phyloP scores from a whole-genome alignment of 2,888 invertebrate species.

The Dendrolimus houi region DNA sequence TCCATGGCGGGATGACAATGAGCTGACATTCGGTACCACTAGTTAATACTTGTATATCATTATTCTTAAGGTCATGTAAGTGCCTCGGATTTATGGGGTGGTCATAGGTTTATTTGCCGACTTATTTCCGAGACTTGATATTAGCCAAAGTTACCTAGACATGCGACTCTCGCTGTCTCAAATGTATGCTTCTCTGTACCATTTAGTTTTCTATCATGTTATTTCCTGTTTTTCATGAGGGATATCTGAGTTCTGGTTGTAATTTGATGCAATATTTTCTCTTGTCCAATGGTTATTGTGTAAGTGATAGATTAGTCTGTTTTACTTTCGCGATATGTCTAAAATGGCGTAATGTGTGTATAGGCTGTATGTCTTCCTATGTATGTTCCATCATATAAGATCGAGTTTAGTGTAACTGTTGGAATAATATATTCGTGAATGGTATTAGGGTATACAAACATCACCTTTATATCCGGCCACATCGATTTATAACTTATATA shows the following conservation, averaged over 20 bases:
- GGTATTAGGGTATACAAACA: constrained; percentile 50
- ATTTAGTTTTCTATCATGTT: neutral
- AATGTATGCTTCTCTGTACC: neutral
- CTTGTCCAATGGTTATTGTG: constrained; percentile 7
- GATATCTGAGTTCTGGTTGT: neutral
- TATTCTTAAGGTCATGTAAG: constrained; percentile 72
- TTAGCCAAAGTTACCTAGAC: neutral
- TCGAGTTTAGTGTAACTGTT: constrained; percentile 43
- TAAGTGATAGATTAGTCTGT: constrained; percentile 21
- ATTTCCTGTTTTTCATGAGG: neutral
- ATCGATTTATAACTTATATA: constrained; percentile 47
- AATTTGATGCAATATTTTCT: constrained; percentile 12
- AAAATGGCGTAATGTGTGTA: constrained; percentile 41
- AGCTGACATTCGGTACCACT: constrained; percentile 65
- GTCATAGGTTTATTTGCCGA: constrained; percentile 49
- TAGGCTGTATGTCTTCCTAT: constrained; percentile 71
- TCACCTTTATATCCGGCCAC: constrained; percentile 61
- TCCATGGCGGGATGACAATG: constrained; percentile 55
- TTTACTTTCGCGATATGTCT: constrained; percentile 38
- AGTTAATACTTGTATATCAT: constrained; percentile 71
- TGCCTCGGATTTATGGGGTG: constrained; percentile 71
- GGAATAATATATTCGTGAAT: constrained; percentile 37
- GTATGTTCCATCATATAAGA: constrained; percentile 58
- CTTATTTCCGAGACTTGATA: constrained; percentile 20
- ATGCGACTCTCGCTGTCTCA: constrained; percentile 1